Percentiles rank a stretch among this genome's conserved stretches.
These are phyloP conservation scores for Tiaroga cobitis DNA, from an alignment of 2,797 vertebrate genomes.

Conservation along the genomic window DNA sequence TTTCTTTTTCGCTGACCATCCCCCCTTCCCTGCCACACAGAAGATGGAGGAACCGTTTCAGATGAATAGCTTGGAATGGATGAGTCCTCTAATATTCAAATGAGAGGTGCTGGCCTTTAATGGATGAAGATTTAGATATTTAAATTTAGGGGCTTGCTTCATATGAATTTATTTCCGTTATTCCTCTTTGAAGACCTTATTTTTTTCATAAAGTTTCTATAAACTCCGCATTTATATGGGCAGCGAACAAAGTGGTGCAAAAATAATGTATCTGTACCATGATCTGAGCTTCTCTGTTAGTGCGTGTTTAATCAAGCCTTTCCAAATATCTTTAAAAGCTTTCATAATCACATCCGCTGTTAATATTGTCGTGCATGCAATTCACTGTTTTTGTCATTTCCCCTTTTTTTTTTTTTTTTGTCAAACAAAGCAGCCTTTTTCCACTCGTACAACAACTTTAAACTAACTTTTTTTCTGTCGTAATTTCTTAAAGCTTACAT, in stretches of 20 bases:
- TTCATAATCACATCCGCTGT: conserved; percentile 24
- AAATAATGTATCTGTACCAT: background rate
- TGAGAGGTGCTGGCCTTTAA: conserved; percentile 16
- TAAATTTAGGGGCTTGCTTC: background rate
- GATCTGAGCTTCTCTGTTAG: background rate
- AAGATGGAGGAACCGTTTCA: conserved; percentile 56
- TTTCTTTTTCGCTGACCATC: conserved; percentile 51
- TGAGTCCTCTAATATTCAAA: conserved; percentile 43
- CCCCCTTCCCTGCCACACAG: conserved; percentile 49
- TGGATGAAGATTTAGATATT: background rate
- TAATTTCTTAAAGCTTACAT: background rate
- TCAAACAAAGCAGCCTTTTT: background rate
- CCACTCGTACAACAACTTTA: background rate
- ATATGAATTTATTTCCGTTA: background rate
- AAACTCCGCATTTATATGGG: background rate
- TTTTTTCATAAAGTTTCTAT: conserved; percentile 19
- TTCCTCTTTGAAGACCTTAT: background rate
- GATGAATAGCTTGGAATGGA: conserved; percentile 47
- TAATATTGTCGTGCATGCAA: background rate
- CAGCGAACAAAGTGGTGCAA: background rate
- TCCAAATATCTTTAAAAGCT: conserved; percentile 2
- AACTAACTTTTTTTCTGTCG: background rate
- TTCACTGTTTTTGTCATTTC: conserved; percentile 20
- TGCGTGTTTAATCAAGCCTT: conserved; percentile 8
- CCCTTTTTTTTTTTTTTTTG: background rate